A percentile compares a stretch with the other conserved stretches of the same genome.
phyloP scores from a whole-genome alignment of 2,113 vertebrate genomes.

The Chascanopsetta lugubris region DNA sequence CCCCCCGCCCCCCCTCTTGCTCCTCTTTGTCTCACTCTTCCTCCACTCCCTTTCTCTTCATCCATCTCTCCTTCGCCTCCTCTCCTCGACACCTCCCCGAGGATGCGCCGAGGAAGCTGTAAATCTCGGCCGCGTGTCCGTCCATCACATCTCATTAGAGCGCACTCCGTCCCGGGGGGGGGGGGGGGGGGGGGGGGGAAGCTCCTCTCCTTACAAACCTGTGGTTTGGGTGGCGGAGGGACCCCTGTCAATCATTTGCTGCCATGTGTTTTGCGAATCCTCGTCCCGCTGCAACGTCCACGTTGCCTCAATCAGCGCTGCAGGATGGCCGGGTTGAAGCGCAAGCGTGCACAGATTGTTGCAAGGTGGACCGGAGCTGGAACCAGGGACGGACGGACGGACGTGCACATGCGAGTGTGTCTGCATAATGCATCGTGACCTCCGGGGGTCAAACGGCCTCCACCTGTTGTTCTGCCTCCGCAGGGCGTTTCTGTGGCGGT shows the following conservation, averaged over 20 bases:
- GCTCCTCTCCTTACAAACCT: constrained; percentile 29
- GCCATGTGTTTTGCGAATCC: constrained; percentile 53
- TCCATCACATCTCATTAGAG: constrained; percentile 69
- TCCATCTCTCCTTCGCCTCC: constrained; percentile 34
- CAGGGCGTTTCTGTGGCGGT: constrained; percentile 10
- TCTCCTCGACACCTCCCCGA: constrained; percentile 51
- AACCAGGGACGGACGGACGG: constrained; percentile 31
- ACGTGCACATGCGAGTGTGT: constrained; percentile 24
- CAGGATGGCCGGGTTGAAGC: constrained; percentile 41
- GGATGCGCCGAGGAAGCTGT: constrained; percentile 33
- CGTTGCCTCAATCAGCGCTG: constrained; percentile 57
- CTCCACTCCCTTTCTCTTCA: constrained; percentile 12
- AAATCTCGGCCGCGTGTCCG: constrained; percentile 59
- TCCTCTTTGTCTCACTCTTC: constrained; percentile 18
- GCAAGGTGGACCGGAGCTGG: constrained; percentile 55
- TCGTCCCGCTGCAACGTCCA: constrained; percentile 21
- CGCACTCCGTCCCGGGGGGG: constrained; percentile 21
- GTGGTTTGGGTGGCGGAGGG: constrained; percentile 45
- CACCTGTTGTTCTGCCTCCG: constrained; percentile 25
- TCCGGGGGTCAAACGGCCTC: constrained; percentile 42
- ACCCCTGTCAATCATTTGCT: constrained; percentile 58
- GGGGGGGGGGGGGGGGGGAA: too few species aligned
- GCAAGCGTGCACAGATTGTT: constrained; percentile 55
- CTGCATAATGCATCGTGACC: constrained; percentile 57
- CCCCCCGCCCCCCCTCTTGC: neutral